Percentiles rank a stretch among this genome's conserved stretches.
phyloP scores from a whole-genome alignment of 2,797 vertebrate species.

The Delichon dasypus region DNA sequence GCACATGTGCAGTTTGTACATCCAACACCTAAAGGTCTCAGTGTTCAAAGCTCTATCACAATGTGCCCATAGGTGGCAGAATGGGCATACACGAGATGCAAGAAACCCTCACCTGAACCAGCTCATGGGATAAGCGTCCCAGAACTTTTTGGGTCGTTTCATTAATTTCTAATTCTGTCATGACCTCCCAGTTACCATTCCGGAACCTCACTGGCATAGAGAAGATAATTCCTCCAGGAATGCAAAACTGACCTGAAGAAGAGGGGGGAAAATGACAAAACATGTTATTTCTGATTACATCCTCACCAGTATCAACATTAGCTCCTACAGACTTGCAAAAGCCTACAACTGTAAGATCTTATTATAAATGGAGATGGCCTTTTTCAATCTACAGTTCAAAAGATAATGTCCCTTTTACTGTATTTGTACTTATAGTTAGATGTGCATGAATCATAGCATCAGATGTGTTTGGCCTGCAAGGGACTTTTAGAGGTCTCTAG shows the following conservation, averaged over 20 bases:
- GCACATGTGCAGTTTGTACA: neutral
- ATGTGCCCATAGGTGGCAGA: neutral
- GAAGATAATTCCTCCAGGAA: constrained; percentile 83
- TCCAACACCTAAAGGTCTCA: neutral
- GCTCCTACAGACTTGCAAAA: neutral
- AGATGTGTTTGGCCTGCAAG: neutral
- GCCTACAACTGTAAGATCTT: neutral
- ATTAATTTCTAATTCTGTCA: constrained; percentile 70
- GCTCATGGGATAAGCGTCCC: constrained; percentile 69
- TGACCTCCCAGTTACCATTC: constrained; percentile 78
- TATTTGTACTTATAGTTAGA: neutral
- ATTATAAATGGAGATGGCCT: neutral
- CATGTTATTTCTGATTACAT: neutral
- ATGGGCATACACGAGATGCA: neutral
- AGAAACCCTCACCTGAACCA: constrained; percentile 76
- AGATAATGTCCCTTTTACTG: neutral
- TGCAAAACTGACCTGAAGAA: constrained; percentile 77
- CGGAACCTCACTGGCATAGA: constrained; percentile 87
- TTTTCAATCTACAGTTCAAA: neutral
- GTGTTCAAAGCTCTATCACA: neutral
- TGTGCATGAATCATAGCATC: neutral
- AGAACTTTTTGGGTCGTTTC: constrained; percentile 73
- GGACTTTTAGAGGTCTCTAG: neutral
- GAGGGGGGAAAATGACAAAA: neutral
- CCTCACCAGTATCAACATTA: neutral